A percentile compares a stretch with the other conserved stretches of the same genome.
Conservation (phyloP, 2,113 vertebrate genomes). For the Vireo altiloquus region DNA sequence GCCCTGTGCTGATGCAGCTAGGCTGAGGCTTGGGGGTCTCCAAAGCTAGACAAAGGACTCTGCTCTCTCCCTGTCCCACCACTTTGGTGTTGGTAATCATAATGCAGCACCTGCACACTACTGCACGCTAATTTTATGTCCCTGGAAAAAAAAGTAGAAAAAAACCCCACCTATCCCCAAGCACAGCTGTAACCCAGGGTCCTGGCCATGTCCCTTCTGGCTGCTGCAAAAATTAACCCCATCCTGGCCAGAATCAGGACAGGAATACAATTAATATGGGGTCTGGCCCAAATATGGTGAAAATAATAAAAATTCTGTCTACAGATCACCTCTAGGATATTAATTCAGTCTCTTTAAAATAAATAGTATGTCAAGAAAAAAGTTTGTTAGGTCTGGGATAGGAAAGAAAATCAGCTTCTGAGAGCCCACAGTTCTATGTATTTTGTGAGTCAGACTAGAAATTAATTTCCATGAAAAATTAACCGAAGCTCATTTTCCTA, state of each 20-base stretch:
- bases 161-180: neutral
- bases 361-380: neutral
- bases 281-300: neutral
- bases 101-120: neutral
- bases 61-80: neutral
- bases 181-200: neutral
- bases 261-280: rapidly evolving
- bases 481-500: neutral
- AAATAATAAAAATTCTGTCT: neutral
- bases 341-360: neutral
- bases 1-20: neutral
- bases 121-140: neutral
- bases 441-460: neutral
- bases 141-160: too few species aligned
- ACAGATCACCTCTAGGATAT: neutral
- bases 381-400: neutral
- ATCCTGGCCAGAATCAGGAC: neutral
- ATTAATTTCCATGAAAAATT: neutral
- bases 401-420: neutral
- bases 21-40: neutral
- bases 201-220: neutral
- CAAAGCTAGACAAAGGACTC: neutral
- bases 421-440: neutral
- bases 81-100: neutral
- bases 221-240: neutral